A percentile compares a stretch with the other conserved stretches of the same genome.
phyloP scores from a whole-genome alignment of 2,113 vertebrate genomes.

The Bambusicola thoracicus region DNA sequence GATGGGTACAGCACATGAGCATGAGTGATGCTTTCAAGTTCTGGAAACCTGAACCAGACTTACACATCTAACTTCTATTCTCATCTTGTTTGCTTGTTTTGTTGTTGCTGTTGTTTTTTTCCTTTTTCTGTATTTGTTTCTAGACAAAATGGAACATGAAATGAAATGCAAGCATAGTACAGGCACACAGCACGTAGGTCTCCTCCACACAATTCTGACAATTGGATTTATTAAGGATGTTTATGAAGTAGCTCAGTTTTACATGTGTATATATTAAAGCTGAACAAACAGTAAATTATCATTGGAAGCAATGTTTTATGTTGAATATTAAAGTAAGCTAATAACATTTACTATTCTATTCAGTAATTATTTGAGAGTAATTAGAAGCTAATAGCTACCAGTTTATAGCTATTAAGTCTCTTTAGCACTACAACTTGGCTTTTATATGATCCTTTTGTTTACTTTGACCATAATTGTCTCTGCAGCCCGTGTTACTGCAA shows the following conservation, averaged over 20 bases:
- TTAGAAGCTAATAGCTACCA: conserved; percentile 63
- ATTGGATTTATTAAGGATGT: not conserved
- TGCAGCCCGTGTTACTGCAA: not conserved
- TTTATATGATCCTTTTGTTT: conserved; percentile 55
- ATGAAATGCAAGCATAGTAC: not conserved
- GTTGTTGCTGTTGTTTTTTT: not conserved
- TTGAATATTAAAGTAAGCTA: conserved; percentile 62
- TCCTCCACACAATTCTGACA: not conserved
- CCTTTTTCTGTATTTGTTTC: not conserved
- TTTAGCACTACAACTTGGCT: conserved; percentile 41
- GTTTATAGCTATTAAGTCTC: conserved; percentile 53
- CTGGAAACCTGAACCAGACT: not conserved
- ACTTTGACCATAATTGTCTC: not conserved
- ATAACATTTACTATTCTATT: conserved; percentile 62
- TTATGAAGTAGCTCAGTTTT: not conserved
- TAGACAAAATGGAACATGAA: not conserved
- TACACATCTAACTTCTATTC: not conserved
- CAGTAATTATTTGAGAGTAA: conserved; percentile 71
- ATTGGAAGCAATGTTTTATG: conserved; percentile 56
- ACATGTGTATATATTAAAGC: not conserved
- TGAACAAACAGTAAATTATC: conserved; percentile 49
- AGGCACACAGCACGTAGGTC: fast-evolving
- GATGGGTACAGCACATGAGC: not conserved
- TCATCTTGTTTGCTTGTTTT: not conserved
- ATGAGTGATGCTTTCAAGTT: not conserved